phyloP scores from a whole-genome alignment of 2,113 vertebrate genomes.

The Chauna torquata region DNA sequence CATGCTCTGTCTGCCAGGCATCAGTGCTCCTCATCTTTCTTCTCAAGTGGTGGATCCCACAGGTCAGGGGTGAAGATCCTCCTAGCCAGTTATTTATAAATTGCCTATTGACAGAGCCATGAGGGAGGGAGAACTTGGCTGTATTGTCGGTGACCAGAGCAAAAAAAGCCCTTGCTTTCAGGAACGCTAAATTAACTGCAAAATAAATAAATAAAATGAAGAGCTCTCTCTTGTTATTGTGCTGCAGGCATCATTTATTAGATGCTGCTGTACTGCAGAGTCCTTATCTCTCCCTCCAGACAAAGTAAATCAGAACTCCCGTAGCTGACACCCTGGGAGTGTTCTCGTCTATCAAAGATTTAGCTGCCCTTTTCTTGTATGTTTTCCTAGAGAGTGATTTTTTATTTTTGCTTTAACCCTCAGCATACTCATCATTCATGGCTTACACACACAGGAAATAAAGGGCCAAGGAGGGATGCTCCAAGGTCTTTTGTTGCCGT shows the following conservation, averaged over 20 bases:
- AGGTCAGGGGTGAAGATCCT: constrained; percentile 36
- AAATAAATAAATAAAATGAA: constrained; percentile 71
- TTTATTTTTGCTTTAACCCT: constrained; percentile 67
- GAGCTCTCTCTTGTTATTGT: constrained; percentile 26
- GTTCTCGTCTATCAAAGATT: constrained; percentile 68
- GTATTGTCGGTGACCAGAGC: constrained; percentile 5
- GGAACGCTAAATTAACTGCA: constrained; percentile 54
- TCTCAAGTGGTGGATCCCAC: constrained; percentile 12
- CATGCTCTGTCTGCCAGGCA: not conserved
- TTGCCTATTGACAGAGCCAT: constrained; percentile 7
- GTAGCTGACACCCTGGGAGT: constrained; percentile 54
- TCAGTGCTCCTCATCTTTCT: not conserved
- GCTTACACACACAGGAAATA: constrained; percentile 48
- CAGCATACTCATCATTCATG: constrained; percentile 59
- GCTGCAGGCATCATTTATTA: constrained; percentile 64
- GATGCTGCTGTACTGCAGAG: constrained; percentile 45
- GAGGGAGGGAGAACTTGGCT: constrained; percentile 8
- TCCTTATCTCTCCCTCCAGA: constrained; percentile 73
- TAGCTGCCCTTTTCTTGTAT: constrained; percentile 44
- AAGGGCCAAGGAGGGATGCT: constrained; percentile 64
- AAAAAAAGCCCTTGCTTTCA: constrained; percentile 34
- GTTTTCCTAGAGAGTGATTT: constrained; percentile 58
- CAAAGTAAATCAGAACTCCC: constrained; percentile 70
- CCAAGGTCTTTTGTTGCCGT: constrained; percentile 65
- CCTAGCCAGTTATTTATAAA: constrained; percentile 53